Conservation (phyloP, 2,797 vertebrate species). For the Sebastes dallii region DNA sequence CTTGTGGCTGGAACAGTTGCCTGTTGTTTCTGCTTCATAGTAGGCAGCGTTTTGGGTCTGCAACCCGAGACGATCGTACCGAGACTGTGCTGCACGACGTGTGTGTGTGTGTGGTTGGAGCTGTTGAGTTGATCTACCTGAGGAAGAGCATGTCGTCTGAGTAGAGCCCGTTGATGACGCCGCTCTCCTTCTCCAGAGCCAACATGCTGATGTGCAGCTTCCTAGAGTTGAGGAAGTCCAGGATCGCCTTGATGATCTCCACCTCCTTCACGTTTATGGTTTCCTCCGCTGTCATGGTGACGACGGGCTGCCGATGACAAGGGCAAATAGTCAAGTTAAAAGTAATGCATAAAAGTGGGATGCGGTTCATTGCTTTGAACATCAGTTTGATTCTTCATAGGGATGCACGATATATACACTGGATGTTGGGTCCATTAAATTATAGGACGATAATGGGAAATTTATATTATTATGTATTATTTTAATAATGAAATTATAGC, state of each 20-base stretch:
- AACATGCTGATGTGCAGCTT: constrained; percentile 99
- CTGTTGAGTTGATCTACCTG: constrained; percentile 79
- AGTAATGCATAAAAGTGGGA: not conserved
- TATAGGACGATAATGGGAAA: too few relatives aligned
- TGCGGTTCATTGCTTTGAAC: not conserved
- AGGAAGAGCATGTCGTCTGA: constrained; percentile 99
- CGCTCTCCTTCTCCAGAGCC: constrained; percentile 98
- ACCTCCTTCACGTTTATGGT: constrained; percentile 99
- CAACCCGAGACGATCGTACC: not conserved
- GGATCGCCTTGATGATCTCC: constrained; percentile 97
- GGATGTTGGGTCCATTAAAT: too few relatives aligned
- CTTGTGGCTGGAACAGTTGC: not conserved
- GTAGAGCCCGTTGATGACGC: constrained; percentile 98
- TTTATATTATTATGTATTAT: too few relatives aligned
- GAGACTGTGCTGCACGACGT: not conserved
- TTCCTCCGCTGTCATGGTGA: constrained; percentile 98
- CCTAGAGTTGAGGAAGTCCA: constrained; percentile 96
- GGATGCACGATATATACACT: too few relatives aligned
- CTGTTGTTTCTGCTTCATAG: not conserved
- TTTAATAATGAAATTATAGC: too few relatives aligned
- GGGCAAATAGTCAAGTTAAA: not conserved
- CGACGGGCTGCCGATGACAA: constrained; percentile 51
- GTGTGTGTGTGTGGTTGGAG: not conserved
- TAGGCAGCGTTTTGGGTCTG: not conserved
- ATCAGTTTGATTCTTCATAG: not conserved